Conservation (phyloP, 2,888 invertebrate species). For the Cyclophora albipunctata region DNA sequence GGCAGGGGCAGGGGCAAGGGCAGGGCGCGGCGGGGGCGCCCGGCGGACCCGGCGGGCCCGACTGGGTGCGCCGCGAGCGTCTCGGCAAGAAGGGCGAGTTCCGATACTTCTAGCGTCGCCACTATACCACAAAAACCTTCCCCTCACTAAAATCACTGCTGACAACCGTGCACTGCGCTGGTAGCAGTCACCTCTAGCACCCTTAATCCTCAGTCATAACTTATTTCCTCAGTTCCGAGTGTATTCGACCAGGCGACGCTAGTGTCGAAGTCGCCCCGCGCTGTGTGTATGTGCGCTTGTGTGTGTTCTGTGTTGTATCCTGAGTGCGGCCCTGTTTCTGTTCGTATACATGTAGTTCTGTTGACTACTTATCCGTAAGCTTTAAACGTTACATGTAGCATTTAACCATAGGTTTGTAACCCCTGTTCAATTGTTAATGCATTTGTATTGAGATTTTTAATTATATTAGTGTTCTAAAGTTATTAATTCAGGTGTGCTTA, state of each 20-base stretch:
- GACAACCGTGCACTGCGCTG: background rate
- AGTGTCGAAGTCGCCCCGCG: background rate
- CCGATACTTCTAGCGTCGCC: constrained; percentile 85
- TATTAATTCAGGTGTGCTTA: too few species aligned
- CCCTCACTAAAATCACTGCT: background rate
- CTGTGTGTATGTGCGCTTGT: constrained; percentile 3
- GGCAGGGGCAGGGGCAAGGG: constrained; percentile 53
- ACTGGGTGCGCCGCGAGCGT: constrained; percentile 91
- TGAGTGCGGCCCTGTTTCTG: background rate
- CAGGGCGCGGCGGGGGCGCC: constrained; percentile 46
- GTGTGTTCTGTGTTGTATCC: constrained; percentile 9
- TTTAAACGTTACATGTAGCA: too few species aligned
- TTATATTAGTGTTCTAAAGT: too few species aligned
- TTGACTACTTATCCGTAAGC: too few species aligned
- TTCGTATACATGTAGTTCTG: background rate
- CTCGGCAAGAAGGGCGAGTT: constrained; percentile 96
- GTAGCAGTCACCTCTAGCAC: background rate
- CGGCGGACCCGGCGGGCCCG: constrained; percentile 76
- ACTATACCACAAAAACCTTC: constrained; percentile 1
- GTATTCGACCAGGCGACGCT: background rate
- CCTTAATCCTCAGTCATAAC: constrained; percentile 12
- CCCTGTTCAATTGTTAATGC: too few species aligned
- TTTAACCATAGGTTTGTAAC: too few species aligned
- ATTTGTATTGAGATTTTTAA: too few species aligned
- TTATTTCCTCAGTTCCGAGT: background rate